A percentile compares a stretch with the other conserved stretches of the same genome.
Evolutionary conservation across 2,113 vertebrate genomes (phyloP).

Genomic region (Puma concolor): DNA sequence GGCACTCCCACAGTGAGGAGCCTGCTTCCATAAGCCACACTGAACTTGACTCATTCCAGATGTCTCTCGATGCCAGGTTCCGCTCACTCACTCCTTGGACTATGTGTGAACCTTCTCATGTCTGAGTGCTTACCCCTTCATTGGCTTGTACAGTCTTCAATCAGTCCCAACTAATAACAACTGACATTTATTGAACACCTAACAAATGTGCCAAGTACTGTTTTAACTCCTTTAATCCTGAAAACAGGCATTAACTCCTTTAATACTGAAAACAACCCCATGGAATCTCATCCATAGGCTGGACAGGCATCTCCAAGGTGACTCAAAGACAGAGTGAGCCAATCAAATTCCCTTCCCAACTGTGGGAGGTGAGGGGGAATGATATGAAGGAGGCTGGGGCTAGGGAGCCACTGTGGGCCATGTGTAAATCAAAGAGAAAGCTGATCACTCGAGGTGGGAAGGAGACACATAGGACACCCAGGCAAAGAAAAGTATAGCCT

Average conservation of each 20-base stretch:
- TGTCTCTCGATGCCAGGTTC: neutral
- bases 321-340: neutral
- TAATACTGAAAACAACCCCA: neutral
- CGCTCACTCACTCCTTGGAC: fast-evolving
- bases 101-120: neutral
- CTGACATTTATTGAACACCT: neutral
- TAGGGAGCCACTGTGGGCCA: neutral
- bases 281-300: neutral
- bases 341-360: neutral
- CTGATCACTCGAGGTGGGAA: neutral
- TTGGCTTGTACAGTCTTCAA: neutral
- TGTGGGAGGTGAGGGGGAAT: neutral
- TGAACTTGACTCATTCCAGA: fast-evolving
- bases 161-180: neutral
- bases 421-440: neutral
- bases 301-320: neutral
- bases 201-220: neutral
- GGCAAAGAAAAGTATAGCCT: neutral
- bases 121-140: neutral
- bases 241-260: neutral
- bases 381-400: neutral
- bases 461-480: neutral
- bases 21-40: neutral
- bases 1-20: neutral
- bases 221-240: neutral